phyloP scores from a whole-genome alignment of 2,797 vertebrate genomes.

The Catostomus latipinnis region DNA sequence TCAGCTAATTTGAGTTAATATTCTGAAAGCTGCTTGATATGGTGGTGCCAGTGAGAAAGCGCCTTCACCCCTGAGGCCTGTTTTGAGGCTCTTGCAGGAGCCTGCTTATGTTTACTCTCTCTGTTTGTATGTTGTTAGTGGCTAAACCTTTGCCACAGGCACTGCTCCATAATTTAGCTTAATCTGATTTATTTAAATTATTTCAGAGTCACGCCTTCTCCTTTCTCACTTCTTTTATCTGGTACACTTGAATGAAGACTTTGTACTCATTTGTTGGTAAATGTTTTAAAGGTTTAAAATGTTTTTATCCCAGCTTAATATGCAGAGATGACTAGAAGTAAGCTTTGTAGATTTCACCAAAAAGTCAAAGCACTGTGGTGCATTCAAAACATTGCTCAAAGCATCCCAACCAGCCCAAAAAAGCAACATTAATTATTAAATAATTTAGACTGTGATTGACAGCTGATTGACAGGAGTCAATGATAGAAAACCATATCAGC shows the following conservation, averaged over 20 bases:
- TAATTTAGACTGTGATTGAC: too few species aligned
- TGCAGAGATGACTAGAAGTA: too few species aligned
- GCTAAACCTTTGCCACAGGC: conserved; percentile 36
- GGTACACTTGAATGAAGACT: not conserved
- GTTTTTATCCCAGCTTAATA: too few species aligned
- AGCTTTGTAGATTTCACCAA: too few species aligned
- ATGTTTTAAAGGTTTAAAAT: not conserved
- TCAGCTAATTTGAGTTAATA: conserved; percentile 7
- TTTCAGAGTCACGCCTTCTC: conserved; percentile 21
- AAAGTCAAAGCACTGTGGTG: not conserved
- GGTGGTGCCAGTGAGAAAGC: not conserved
- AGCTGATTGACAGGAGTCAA: too few species aligned
- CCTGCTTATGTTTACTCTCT: conserved; percentile 29
- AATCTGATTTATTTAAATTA: conserved; percentile 21
- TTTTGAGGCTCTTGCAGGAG: conserved; percentile 22
- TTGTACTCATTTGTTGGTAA: not conserved
- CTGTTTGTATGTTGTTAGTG: conserved; percentile 41
- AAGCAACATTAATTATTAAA: too few species aligned
- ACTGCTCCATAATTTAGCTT: conserved; percentile 38
- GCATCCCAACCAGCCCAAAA: too few species aligned
- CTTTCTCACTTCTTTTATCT: not conserved
- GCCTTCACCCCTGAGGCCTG: conserved; percentile 25
- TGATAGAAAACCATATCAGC: too few species aligned
- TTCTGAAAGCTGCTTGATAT: conserved; percentile 4
- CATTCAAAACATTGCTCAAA: too few species aligned